phyloP scores from a whole-genome alignment of 1,140 invertebrate species.

The Drosophila sucinea region DNA sequence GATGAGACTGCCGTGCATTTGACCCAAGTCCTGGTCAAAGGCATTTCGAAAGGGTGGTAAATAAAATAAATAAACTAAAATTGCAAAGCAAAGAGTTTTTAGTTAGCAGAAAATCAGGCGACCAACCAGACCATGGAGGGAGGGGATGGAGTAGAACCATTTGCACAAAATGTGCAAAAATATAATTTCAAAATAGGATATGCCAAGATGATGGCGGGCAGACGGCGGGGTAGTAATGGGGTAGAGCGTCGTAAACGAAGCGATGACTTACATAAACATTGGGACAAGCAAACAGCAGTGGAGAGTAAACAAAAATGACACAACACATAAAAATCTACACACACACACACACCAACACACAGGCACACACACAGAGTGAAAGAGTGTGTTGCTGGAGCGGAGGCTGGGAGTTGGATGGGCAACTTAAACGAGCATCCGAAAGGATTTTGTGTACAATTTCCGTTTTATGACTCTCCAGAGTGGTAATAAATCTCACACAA shows the following conservation, averaged over 20 bases:
- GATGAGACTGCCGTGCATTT: slow-evolving; percentile 61
- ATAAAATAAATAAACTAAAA: slow-evolving; percentile 81
- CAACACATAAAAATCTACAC: slow-evolving; percentile 76
- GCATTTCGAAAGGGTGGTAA: slow-evolving; percentile 62
- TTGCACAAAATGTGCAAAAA: slow-evolving; percentile 72
- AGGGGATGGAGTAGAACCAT: slow-evolving; percentile 37
- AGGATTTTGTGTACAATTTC: slow-evolving; percentile 83
- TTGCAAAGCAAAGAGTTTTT: slow-evolving; percentile 74
- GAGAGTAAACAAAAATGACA: slow-evolving; percentile 78
- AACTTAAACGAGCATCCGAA: slow-evolving; percentile 82
- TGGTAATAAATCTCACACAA: slow-evolving; percentile 83
- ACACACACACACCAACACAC: slow-evolving; percentile 36
- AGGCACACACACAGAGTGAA: background rate
- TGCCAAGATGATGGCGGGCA: slow-evolving; percentile 21
- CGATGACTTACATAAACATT: slow-evolving; percentile 81
- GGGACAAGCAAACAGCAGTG: slow-evolving; percentile 64
- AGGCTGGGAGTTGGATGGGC: slow-evolving; percentile 39
- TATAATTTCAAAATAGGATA: slow-evolving; percentile 77
- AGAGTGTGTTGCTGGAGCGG: background rate
- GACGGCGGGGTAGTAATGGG: slow-evolving; percentile 2
- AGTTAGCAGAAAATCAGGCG: slow-evolving; percentile 70
- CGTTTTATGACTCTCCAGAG: slow-evolving; percentile 83
- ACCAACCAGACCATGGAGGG: slow-evolving; percentile 19
- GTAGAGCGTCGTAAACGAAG: slow-evolving; percentile 70
- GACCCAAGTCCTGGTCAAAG: slow-evolving; percentile 47